Evolutionary conservation across 2,888 invertebrate genomes (phyloP).

Genomic region (Rotaria magnacalcarata): DNA sequence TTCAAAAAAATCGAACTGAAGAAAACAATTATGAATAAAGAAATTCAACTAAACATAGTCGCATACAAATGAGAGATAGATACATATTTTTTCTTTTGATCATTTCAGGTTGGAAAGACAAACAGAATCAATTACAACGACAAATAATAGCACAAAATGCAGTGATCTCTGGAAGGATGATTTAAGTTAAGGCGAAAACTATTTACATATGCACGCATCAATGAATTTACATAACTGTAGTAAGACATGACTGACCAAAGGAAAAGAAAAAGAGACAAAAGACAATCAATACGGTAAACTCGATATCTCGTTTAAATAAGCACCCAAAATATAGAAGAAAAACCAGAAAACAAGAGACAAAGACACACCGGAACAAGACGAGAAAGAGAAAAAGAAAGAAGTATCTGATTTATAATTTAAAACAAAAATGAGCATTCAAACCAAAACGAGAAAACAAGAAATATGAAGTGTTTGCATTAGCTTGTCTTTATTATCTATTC

Average conservation of each 20-base stretch:
- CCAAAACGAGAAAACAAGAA: neutral
- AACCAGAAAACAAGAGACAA: neutral
- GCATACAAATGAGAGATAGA: constrained; percentile 14
- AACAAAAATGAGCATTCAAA: constrained; percentile 22
- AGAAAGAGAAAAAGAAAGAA: neutral
- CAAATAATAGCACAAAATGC: constrained; percentile 15
- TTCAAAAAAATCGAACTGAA: neutral
- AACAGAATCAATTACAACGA: neutral
- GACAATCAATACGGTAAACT: neutral
- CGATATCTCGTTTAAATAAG: constrained; percentile 12
- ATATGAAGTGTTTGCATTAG: constrained; percentile 26
- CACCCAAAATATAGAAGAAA: neutral
- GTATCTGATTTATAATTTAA: constrained; percentile 1
- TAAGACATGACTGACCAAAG: constrained; percentile 10
- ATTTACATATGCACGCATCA: neutral
- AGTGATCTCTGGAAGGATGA: constrained; percentile 3
- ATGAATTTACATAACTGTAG: neutral
- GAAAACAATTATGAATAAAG: neutral
- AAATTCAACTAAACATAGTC: neutral
- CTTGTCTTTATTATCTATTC: constrained; percentile 17
- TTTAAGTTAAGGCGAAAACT: neutral
- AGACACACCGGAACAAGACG: constrained; percentile 12
- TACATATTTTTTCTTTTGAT: neutral
- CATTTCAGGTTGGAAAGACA: constrained; percentile 26
- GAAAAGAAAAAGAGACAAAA: neutral